Evolutionary conservation across 2,113 vertebrate species (phyloP).

Genomic region (Aviceda subcristata): DNA sequence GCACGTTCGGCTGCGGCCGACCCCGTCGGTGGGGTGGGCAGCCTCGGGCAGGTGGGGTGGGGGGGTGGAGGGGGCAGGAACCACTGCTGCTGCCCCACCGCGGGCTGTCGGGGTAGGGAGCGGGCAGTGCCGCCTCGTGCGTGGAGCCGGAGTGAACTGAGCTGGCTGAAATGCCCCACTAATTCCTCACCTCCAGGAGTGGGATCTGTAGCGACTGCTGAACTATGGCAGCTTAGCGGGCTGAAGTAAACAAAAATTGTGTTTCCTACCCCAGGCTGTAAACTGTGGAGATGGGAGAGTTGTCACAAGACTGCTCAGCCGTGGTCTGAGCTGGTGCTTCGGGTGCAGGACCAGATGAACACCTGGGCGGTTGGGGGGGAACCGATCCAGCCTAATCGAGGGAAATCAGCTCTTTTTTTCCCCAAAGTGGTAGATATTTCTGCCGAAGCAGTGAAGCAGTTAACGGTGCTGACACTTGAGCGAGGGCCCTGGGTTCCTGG

Average conservation of each 20-base stretch:
- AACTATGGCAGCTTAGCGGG: not conserved
- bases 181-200: not conserved
- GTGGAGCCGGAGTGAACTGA: not conserved
- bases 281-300: not conserved
- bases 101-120: not conserved
- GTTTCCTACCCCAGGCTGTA: not conserved
- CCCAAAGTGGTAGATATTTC: not conserved
- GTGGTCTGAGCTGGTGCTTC: not conserved
- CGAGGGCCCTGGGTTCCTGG: not conserved
- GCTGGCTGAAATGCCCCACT: not conserved
- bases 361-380: not conserved
- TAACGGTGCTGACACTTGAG: not conserved
- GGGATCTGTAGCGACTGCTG: not conserved
- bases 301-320: not conserved
- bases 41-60: not conserved
- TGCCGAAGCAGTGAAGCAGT: not conserved
- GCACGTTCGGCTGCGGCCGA: accelerated
- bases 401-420: not conserved
- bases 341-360: not conserved
- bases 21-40: not conserved
- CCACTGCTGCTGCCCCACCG: accelerated
- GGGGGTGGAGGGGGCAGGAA: not conserved
- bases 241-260: not conserved
- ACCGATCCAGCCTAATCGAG: not conserved
- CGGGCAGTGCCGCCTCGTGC: not conserved